Base-by-base conservation (phyloP, 2,797 vertebrate species). In the Anableps anableps region DNA sequence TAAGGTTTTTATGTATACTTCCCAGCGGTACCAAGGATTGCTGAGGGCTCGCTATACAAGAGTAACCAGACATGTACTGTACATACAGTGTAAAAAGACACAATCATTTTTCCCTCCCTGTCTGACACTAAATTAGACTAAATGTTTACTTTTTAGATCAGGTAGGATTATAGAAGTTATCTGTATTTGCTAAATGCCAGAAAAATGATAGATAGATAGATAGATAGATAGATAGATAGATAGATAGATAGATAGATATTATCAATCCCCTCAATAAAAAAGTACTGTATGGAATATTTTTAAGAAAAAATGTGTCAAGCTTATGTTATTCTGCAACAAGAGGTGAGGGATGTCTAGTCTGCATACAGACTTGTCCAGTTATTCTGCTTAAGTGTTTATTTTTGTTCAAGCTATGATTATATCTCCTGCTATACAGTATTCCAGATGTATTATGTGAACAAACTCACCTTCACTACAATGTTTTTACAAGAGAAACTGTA, bases 381-480 rank as follows among this genome's bases (percentile, higher is more conserved):
- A 43, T n/a, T 70, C 31, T 36, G 43, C 77, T 58, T 21, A 16
- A 45, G 21, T 31, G 0, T 51, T 62, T 36, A 48, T n/a, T 23
- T 41, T 14, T 29, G 4, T 41, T 14, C 31, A 79, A 62, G 48
- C 9, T 21, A 9, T 17, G 31, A 47, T 6, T 60, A 36, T 41
- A 34, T 10, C 4, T 38, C 11, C 2, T 53, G 1, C 16, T 17
- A 1, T n/a, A 55, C 6, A 8, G 6, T 17, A 9, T 74, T 75
- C 9, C 16, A 29, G 53, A 31, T 29, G n/a, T 29, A 9, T 50
- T 23, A 36, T 51, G 23, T n/a, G 34, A 5, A n/a, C 31, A 53
- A 41, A n/a, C 50, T 36, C 50, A 53, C 4, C 0, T 75, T 82
- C 76, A 87, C 88, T 81, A 87, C 79, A 78, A 47, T 23, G 29